Base-by-base conservation (phyloP, 1,140 invertebrate genomes). In the Chironomus tepperi region DNA sequence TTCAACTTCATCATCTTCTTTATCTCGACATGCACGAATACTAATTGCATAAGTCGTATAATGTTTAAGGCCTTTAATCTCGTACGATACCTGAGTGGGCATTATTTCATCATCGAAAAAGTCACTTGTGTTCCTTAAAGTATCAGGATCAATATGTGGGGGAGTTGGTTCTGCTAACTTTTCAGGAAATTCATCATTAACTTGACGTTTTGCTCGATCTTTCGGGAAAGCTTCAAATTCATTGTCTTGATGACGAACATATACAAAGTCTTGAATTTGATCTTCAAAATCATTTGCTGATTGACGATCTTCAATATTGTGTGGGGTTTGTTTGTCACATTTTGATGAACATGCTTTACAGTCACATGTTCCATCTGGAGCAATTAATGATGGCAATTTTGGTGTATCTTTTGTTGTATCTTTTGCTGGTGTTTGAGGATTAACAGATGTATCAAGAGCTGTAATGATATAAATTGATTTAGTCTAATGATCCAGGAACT, bases 21-120 rank as follows among this genome's bases (percentile, higher is more conserved):
- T 3, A 75, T 88, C 85, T 9, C 92, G 85, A 76, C 93, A 95
- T 2, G 91, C 92, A 80, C 86, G 84, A 24, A 94, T 84, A 73
- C 84, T 85, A 43, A 94, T 88, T 42, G 86, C 87, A 80, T 94
- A 93, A 24, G 83, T 82, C 0, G 89, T 88, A 81, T 88, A 94
- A 82, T 94, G 92, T 15, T 86, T 86, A 75, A 94, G 81, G 3
- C 47, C 47, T 12, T 12, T 57, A 3, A 16, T 89, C 85, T 12
- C 78, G 82, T 76, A 94, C 86, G 79, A 79, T 0, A 79, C 83
- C 8, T 79, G 78, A 18, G n/a, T 18, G 8, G 65, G 65, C 18
- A 9, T 16, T 10, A 70, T 70, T 18, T 18, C 10, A 0, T 70
- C 65, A 70, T 5, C 18, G 18, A 19, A 57, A 15, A 57, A 57